phyloP scores from a whole-genome alignment of 2,888 invertebrate species.

The Macrosiphum euphorbiae region DNA sequence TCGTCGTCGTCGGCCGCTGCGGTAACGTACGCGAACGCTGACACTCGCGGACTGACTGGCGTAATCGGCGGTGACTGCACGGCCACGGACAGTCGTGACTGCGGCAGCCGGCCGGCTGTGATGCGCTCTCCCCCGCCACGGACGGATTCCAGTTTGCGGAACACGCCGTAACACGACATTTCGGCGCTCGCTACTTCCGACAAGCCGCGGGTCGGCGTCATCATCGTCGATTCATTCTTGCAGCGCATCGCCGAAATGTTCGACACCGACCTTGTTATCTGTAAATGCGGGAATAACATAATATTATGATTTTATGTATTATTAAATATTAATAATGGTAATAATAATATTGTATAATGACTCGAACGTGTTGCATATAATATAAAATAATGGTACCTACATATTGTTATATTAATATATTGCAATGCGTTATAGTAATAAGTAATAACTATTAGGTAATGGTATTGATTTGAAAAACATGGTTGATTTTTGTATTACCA shows the following conservation, averaged over 20 bases:
- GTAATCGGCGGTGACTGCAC: neutral
- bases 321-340: neutral
- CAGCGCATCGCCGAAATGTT: constrained; percentile 50
- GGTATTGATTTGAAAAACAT: neutral
- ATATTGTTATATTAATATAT: too few relatives aligned
- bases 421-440: neutral
- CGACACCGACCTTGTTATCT: constrained; percentile 60
- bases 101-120: constrained; percentile 29
- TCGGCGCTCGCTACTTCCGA: constrained; percentile 66
- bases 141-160: constrained; percentile 64
- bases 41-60: constrained; percentile 56
- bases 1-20: constrained; percentile 2
- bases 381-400: neutral
- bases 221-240: constrained; percentile 52
- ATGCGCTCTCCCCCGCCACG: constrained; percentile 56
- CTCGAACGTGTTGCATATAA: neutral
- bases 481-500: too few relatives aligned
- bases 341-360: neutral
- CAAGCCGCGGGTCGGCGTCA: constrained; percentile 12
- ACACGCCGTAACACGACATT: constrained; percentile 65
- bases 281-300: neutral
- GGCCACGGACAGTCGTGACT: constrained; percentile 51
- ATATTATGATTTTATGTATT: neutral
- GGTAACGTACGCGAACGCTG: constrained; percentile 48
- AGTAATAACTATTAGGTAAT: neutral